These are phyloP conservation scores for Morus bassanus DNA, from an alignment of 2,797 vertebrate species.

Conservation along the genomic window DNA sequence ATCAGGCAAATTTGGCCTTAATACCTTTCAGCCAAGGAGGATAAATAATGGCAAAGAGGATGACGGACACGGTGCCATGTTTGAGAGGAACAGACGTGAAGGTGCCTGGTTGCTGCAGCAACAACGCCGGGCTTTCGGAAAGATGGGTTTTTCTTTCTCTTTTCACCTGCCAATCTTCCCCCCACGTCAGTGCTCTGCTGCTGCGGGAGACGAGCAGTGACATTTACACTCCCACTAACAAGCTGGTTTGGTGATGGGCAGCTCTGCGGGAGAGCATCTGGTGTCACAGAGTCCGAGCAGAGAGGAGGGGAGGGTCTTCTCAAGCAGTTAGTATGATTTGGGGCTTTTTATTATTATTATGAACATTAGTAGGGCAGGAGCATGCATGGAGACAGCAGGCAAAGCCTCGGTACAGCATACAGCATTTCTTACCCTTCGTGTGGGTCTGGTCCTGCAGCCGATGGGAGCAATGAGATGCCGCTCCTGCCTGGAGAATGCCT, in stretches of 20 bases:
- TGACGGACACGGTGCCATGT: background rate
- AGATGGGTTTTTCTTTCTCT: conserved; percentile 60
- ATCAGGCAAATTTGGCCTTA: background rate
- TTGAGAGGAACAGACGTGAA: conserved; percentile 47
- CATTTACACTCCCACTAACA: conserved; percentile 78
- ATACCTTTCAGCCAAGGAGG: background rate
- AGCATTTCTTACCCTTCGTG: background rate
- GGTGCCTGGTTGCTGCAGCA: conserved; percentile 62
- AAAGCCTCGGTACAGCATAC: background rate
- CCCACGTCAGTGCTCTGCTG: conserved; percentile 43
- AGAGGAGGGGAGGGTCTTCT: background rate
- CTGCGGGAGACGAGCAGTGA: conserved; percentile 58
- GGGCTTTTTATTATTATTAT: background rate
- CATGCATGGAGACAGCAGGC: background rate
- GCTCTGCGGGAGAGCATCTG: conserved; percentile 53
- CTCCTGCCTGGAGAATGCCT: background rate
- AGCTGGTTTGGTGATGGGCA: conserved; percentile 67
- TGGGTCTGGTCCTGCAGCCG: background rate
- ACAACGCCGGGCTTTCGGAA: conserved; percentile 50
- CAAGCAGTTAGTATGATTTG: background rate
- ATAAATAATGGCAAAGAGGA: conserved; percentile 8
- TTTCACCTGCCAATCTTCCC: conserved; percentile 70
- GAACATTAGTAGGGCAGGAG: background rate
- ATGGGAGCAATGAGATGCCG: background rate
- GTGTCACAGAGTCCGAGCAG: conserved; percentile 46